Conservation (phyloP, 2,888 invertebrate genomes). For the Tipula confusa region DNA sequence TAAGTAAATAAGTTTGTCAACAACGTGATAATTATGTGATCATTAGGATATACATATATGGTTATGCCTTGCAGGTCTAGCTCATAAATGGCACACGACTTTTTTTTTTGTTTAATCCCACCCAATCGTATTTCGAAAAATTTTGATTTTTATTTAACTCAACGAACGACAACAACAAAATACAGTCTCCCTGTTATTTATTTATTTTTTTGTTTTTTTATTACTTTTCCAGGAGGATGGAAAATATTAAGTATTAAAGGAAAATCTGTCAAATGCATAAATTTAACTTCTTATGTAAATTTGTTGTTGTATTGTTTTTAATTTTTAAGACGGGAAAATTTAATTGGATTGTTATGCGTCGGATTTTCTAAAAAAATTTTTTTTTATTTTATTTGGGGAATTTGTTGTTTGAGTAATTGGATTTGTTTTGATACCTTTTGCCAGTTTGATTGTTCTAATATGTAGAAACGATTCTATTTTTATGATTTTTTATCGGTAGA, state of each 20-base stretch:
- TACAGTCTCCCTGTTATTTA: not conserved
- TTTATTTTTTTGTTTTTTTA: not conserved
- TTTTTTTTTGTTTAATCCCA: not conserved
- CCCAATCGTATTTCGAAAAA: not conserved
- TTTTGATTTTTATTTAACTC: constrained; percentile 3
- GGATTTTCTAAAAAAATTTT: not conserved
- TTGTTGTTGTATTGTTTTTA: constrained; percentile 13
- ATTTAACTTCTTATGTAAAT: constrained; percentile 25
- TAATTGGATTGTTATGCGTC: not conserved
- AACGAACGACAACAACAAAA: not conserved
- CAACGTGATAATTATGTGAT: constrained; percentile 15
- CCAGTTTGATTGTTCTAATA: constrained; percentile 25
- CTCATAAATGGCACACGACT: constrained; percentile 20
- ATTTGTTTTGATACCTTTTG: constrained; percentile 25
- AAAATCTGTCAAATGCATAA: constrained; percentile 20
- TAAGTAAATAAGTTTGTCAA: not conserved
- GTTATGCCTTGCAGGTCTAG: not conserved
- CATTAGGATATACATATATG: not conserved
- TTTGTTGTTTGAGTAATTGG: constrained; percentile 14
- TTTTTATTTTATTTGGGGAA: not conserved
- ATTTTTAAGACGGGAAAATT: constrained; percentile 16
- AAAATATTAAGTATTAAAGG: constrained; percentile 20
- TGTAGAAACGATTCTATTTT: not conserved
- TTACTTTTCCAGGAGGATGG: not conserved
- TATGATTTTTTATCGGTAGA: not conserved